A percentile compares a stretch with the other conserved stretches of the same genome.
Conservation (phyloP, 2,113 vertebrate species). For the Seriola rivoliana region DNA sequence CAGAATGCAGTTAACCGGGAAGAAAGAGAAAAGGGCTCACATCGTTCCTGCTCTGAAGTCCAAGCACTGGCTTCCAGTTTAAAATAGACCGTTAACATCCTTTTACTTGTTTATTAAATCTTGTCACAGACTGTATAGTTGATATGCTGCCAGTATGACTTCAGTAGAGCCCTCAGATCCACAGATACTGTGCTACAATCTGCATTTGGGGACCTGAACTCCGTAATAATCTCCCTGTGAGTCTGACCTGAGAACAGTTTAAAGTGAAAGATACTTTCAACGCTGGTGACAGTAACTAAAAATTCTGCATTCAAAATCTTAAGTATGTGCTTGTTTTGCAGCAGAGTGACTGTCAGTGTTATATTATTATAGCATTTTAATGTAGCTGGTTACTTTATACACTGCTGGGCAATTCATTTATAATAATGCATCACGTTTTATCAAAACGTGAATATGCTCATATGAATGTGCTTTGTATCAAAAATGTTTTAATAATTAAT, state of each 20-base stretch:
- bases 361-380: background rate
- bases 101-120: conserved; percentile 10
- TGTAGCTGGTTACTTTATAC: background rate
- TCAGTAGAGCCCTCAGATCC: background rate
- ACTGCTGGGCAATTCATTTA: background rate
- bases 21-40: conserved; percentile 22
- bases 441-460: background rate
- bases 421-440: background rate
- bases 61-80: background rate
- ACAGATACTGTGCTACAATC: background rate
- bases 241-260: background rate
- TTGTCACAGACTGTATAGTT: background rate
- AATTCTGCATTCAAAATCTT: background rate
- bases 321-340: background rate
- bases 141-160: background rate
- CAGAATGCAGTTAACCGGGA: conserved; percentile 3
- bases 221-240: background rate
- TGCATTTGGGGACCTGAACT: background rate
- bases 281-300: background rate
- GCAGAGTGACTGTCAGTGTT: background rate
- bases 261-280: background rate
- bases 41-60: conserved; percentile 23
- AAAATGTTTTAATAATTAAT: background rate
- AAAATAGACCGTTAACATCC: conserved; percentile 16
- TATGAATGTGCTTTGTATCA: too few species aligned